A percentile compares a stretch with the other conserved stretches of the same genome.
These are phyloP conservation scores for Hydroisotoma schaefferi DNA, from an alignment of 2,888 invertebrate genomes.

Conservation along the genomic window DNA sequence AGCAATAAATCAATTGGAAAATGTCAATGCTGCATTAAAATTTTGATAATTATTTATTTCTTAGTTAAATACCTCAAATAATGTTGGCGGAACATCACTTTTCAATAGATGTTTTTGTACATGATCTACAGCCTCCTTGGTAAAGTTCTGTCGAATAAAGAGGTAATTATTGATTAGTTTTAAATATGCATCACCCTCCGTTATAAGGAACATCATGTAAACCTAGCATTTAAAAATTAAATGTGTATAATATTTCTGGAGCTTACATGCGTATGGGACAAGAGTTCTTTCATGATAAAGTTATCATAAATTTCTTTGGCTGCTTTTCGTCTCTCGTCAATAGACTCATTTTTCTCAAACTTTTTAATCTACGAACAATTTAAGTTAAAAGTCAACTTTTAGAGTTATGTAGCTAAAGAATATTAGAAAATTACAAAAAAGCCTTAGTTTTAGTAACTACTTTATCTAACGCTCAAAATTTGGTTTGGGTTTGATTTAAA, in stretches of 20 bases:
- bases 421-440: no score
- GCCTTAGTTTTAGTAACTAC: no score
- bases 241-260: background rate
- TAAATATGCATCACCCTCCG: no score
- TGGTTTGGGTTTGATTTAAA: conserved; percentile 4
- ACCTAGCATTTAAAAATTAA: no score
- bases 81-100: conserved; percentile 93
- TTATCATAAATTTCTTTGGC: conserved; percentile 98
- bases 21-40: background rate
- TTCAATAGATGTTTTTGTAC: conserved; percentile 97
- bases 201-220: no score
- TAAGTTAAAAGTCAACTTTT: no score
- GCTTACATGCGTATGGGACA: conserved; percentile 97
- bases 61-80: conserved; percentile 78
- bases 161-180: no score
- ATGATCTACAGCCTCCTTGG: conserved; percentile 93
- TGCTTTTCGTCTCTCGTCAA: conserved; percentile 90
- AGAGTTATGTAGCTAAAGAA: no score
- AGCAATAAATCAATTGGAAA: conserved; percentile 45
- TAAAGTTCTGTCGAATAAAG: conserved; percentile 80
- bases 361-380: conserved; percentile 83
- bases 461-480: no score
- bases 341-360: conserved; percentile 96
- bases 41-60: background rate
- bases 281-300: conserved; percentile 99